phyloP scores from a whole-genome alignment of 2,797 vertebrate genomes.

The Acipenser oxyrinchus region DNA sequence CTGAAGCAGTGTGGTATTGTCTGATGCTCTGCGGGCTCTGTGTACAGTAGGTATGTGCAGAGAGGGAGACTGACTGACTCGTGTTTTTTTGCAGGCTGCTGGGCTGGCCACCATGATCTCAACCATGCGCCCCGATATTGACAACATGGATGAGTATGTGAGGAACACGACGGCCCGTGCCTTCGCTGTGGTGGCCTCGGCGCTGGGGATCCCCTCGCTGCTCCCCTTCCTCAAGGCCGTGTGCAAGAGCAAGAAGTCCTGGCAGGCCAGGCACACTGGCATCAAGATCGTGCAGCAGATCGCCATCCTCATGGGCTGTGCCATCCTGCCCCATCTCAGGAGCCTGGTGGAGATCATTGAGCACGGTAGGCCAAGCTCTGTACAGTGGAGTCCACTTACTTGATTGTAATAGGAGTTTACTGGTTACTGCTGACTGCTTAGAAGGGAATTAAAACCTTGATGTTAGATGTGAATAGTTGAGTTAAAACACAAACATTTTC shows the following conservation, averaged over 20 bases:
- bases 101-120: conserved; percentile 99
- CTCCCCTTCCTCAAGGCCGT: conserved; percentile 96
- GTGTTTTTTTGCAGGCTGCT: conserved; percentile 67
- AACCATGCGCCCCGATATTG: conserved; percentile 96
- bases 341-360: conserved; percentile 99
- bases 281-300: conserved; percentile 99
- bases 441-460: too few relatives aligned
- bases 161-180: conserved; percentile 96
- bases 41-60: not conserved
- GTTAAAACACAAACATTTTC: too few relatives aligned
- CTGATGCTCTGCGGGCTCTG: not conserved
- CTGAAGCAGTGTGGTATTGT: not conserved
- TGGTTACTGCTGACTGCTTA: not conserved
- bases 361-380: conserved; percentile 66
- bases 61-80: not conserved
- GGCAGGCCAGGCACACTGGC: conserved; percentile 95
- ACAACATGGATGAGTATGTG: conserved; percentile 99
- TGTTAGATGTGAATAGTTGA: too few relatives aligned
- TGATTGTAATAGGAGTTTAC: not conserved
- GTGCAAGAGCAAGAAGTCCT: conserved; percentile 98
- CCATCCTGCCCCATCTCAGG: conserved; percentile 95
- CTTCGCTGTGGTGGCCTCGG: conserved; percentile 94
- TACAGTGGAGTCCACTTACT: not conserved
- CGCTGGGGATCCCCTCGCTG: conserved; percentile 94
- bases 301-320: conserved; percentile 97